Conservation (phyloP, 2,113 vertebrate genomes). For the Camelus bactrianus region DNA sequence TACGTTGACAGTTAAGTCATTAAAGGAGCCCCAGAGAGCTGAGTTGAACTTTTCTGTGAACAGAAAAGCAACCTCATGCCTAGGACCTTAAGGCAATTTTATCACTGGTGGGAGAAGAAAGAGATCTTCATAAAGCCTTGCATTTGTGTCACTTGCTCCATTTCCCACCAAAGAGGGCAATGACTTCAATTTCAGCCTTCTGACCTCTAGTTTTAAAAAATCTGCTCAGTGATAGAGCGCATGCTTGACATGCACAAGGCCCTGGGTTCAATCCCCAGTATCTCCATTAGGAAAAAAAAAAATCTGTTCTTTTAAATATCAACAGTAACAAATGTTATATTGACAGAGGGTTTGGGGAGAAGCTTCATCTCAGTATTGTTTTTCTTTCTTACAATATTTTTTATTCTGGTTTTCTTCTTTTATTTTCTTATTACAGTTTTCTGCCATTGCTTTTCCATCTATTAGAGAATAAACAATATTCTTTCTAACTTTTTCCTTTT, state of each 20-base stretch:
- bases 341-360: neutral
- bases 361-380: neutral
- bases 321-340: neutral
- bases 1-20: neutral
- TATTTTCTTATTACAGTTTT: conserved; percentile 27
- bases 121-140: neutral
- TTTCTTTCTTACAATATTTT: neutral
- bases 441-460: neutral
- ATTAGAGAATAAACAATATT: neutral
- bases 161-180: neutral
- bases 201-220: neutral
- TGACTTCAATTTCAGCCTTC: neutral
- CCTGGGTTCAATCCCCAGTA: no score
- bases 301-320: neutral
- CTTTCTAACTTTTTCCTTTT: conserved; percentile 54
- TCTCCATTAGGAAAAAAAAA: no score
- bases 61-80: neutral
- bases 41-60: neutral
- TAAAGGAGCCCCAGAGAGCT: neutral
- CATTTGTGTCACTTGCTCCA: neutral
- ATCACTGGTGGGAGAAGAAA: neutral
- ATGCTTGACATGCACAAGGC: no score
- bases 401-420: conserved; percentile 31
- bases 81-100: neutral
- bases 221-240: neutral